Conservation (phyloP, 1,140 invertebrate species). For the Grapholita molesta region DNA sequence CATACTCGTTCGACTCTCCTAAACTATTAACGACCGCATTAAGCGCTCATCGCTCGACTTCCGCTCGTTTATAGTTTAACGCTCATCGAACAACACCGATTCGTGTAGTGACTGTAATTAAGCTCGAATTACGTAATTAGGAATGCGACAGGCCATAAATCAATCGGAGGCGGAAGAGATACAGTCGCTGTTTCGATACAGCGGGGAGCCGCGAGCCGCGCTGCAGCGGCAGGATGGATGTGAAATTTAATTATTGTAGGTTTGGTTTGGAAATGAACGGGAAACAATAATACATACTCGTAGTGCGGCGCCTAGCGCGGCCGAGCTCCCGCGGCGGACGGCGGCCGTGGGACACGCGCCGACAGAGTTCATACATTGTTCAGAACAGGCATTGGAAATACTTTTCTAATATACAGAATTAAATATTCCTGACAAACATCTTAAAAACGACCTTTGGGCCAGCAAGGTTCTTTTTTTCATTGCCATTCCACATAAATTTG, state of each 20-base stretch:
- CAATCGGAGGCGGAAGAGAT: neutral
- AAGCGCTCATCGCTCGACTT: neutral
- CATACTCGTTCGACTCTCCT: neutral
- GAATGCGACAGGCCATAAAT: neutral
- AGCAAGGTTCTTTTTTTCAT: too few relatives aligned
- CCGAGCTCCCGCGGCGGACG: neutral
- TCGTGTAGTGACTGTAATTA: neutral
- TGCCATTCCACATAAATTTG: too few relatives aligned
- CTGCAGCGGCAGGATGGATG: neutral
- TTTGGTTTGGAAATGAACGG: slow-evolving; percentile 9
- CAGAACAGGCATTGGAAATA: too few relatives aligned
- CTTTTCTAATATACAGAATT: too few relatives aligned
- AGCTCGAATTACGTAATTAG: neutral
- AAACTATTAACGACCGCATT: neutral
- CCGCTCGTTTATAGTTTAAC: neutral
- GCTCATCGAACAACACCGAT: neutral
- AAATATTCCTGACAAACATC: too few relatives aligned
- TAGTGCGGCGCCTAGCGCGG: neutral
- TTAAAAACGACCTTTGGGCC: too few relatives aligned
- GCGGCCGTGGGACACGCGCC: neutral
- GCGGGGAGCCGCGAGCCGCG: neutral
- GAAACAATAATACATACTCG: neutral
- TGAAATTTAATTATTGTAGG: neutral
- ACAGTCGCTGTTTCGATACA: neutral
- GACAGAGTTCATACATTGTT: too few relatives aligned